A percentile compares a stretch with the other conserved stretches of the same genome.
These are phyloP conservation scores for Calameuta pallipes DNA, from an alignment of 2,888 invertebrate genomes.

Conservation along the genomic window DNA sequence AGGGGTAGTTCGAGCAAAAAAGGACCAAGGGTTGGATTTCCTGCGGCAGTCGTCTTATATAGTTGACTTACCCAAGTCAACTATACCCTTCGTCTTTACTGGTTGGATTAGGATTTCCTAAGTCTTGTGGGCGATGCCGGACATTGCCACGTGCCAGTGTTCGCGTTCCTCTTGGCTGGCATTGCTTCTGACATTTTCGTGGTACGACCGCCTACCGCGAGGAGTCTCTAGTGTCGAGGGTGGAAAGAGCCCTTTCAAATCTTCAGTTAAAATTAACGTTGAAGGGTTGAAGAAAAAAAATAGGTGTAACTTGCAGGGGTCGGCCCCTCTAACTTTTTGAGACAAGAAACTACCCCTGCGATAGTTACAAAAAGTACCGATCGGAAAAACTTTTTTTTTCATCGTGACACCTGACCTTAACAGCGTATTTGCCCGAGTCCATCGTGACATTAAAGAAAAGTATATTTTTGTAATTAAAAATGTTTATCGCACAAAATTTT, in stretches of 20 bases:
- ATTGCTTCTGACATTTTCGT: neutral
- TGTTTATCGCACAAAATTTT: neutral
- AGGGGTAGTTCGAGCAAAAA: neutral
- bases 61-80: neutral
- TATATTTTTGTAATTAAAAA: neutral
- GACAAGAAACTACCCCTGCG: neutral
- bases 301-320: neutral
- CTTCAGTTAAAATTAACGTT: neutral
- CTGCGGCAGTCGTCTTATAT: neutral
- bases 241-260: neutral
- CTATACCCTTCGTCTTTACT: neutral
- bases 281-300: neutral
- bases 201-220: neutral
- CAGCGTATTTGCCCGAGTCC: fast-evolving
- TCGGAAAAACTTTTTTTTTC: neutral
- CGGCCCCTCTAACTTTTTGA: neutral
- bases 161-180: neutral
- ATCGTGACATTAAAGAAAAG: neutral
- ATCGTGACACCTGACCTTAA: too few species aligned
- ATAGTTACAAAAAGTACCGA: neutral
- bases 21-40: neutral
- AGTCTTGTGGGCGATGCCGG: neutral
- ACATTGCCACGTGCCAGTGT: neutral
- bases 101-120: neutral
- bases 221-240: neutral